A percentile compares a stretch with the other conserved stretches of the same genome.
phyloP scores from a whole-genome alignment of 2,113 vertebrate genomes.

The Dicaeum eximium region DNA sequence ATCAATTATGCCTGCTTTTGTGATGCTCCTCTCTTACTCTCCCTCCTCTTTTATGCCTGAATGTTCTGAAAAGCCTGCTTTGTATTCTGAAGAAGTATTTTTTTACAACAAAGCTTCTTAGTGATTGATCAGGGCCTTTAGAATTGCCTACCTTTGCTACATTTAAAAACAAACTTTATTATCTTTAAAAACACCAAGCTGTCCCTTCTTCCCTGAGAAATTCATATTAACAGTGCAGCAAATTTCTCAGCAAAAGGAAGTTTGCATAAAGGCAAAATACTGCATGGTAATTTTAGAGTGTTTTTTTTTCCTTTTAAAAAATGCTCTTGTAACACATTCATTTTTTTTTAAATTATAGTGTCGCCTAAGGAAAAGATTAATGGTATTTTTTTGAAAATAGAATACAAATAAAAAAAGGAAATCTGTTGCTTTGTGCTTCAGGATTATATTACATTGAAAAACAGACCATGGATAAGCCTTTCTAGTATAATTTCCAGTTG shows the following conservation, averaged over 20 bases:
- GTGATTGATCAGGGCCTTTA: slow-evolving; percentile 63
- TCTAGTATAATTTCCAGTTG: not conserved
- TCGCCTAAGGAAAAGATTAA: slow-evolving; percentile 41
- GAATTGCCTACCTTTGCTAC: slow-evolving; percentile 61
- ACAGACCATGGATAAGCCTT: not conserved
- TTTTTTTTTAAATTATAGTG: not conserved
- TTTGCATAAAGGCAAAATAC: slow-evolving; percentile 42
- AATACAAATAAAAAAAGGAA: slow-evolving; percentile 54
- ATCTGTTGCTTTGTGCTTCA: slow-evolving; percentile 42
- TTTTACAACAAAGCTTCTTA: slow-evolving; percentile 68
- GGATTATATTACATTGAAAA: slow-evolving; percentile 17
- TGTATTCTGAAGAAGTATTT: slow-evolving; percentile 64
- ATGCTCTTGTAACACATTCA: slow-evolving; percentile 9
- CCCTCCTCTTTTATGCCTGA: slow-evolving; percentile 40
- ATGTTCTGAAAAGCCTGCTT: slow-evolving; percentile 59
- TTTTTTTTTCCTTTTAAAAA: not conserved
- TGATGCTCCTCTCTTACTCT: slow-evolving; percentile 46
- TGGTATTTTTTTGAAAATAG: slow-evolving; percentile 44
- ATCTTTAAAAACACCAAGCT: slow-evolving; percentile 50
- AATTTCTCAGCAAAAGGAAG: slow-evolving; percentile 44
- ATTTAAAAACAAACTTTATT: slow-evolving; percentile 58
- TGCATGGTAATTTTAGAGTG: not conserved
- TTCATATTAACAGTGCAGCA: slow-evolving; percentile 22
- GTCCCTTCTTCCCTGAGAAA: slow-evolving; percentile 22
- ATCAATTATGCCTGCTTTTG: slow-evolving; percentile 64